Base-by-base conservation (phyloP, 2,113 vertebrate genomes). In the Indri indri region DNA sequence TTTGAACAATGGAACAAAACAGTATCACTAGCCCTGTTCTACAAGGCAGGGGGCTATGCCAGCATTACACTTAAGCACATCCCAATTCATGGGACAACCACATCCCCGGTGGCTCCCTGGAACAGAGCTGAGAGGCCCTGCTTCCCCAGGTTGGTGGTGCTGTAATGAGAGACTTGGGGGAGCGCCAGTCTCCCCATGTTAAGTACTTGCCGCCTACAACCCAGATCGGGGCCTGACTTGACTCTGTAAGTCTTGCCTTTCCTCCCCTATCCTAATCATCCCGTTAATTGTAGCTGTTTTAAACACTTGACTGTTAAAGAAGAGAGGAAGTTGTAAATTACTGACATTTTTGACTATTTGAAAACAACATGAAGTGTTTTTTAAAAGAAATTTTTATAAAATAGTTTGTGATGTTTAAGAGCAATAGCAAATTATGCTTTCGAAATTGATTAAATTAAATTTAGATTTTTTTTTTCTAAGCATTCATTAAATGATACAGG, bases 311-410 rank as follows among this genome's bases (percentile, higher is more conserved):
- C 22, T 5, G n/a, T 30, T 92, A 77, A 86, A 94, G 79, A 87
- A 87, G 1, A 16, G 6, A 32, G 47, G 2, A 77, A 79, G 25
- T 7, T 90, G 37, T 32, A 90, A 80, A 80, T 57, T 79, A 27
- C 81, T 94, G 88, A 74, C 94, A 70, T 74, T 96, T 76, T 83
- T 66, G 54, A 85, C 84, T 68, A 63, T 76, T 77, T 81, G 20
- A 96, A 95, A 95, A 73, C 70, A 88, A 73, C 30, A 34, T 42
- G 54, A 79, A 34, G 34, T 57, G 40, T 73, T 77, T 73, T 86
- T 95, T 54, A 13, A 84, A 77, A 68, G 12, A 70, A 63, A 61
- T 6, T 40, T 76, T 52, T 9, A 17, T 20, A 80, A 80, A 81
- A 63, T 16, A 57, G 77, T 71, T 93, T 45, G 0, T 57, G 37